These are phyloP conservation scores for Clanis bilineata DNA, from an alignment of 2,888 invertebrate genomes.

Conservation along the genomic window DNA sequence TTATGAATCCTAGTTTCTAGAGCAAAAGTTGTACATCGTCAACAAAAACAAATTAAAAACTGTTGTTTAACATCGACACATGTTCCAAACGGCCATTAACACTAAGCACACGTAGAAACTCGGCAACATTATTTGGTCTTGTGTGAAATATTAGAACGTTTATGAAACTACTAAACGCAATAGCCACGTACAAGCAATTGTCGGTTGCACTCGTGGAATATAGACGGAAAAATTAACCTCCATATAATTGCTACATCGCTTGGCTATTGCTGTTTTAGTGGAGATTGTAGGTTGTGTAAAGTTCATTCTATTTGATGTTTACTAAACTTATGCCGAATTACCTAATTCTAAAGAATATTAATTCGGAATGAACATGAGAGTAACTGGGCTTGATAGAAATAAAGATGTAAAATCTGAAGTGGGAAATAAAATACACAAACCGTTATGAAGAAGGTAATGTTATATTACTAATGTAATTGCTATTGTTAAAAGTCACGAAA, in stretches of 20 bases:
- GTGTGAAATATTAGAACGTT: constrained; percentile 12
- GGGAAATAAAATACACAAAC: too few species aligned
- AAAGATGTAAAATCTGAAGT: too few species aligned
- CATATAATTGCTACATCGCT: constrained; percentile 15
- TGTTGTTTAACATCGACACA: not conserved
- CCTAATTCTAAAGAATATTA: too few species aligned
- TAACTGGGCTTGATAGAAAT: too few species aligned
- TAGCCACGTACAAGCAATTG: constrained; percentile 15
- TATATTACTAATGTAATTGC: too few species aligned
- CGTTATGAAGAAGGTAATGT: too few species aligned
- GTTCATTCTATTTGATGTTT: not conserved
- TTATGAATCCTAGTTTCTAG: not conserved
- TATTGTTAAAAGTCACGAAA: too few species aligned
- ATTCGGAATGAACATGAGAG: too few species aligned
- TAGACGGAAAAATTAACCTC: constrained; percentile 17
- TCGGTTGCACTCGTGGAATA: constrained; percentile 14
- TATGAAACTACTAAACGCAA: constrained; percentile 7
- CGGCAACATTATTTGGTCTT: constrained; percentile 4
- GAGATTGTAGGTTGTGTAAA: not conserved
- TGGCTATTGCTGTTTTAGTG: not conserved
- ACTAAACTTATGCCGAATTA: too few species aligned
- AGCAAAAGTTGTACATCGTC: not conserved
- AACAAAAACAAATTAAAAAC: not conserved
- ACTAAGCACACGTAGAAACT: not conserved
- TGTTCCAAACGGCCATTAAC: not conserved